Percentiles rank a stretch among this genome's conserved stretches.
phyloP scores from a whole-genome alignment of 2,113 vertebrate genomes.

The Dicaeum eximium region DNA sequence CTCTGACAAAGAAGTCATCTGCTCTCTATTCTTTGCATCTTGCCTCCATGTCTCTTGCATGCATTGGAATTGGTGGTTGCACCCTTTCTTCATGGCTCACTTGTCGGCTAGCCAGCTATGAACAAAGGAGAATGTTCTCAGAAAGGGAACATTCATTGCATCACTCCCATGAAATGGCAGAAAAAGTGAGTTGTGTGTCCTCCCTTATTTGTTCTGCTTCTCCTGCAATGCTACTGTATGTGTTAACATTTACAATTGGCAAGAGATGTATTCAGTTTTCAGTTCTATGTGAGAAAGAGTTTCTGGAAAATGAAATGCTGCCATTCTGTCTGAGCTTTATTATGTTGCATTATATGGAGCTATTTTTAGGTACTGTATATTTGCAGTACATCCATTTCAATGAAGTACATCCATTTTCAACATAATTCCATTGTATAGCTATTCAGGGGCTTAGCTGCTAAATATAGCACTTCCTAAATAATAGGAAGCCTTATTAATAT shows the following conservation, averaged over 20 bases:
- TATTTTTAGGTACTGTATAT: constrained; percentile 38
- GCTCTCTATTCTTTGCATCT: constrained; percentile 85
- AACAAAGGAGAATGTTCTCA: constrained; percentile 98
- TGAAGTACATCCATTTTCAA: constrained; percentile 58
- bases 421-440: constrained; percentile 53
- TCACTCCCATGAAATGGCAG: constrained; percentile 97
- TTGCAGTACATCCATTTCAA: constrained; percentile 62
- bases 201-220: constrained; percentile 7
- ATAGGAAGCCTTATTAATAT: constrained; percentile 63
- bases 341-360: neutral
- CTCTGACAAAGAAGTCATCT: constrained; percentile 85
- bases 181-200: constrained; percentile 83
- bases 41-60: constrained; percentile 92
- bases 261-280: neutral
- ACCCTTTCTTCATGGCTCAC: constrained; percentile 97
- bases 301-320: constrained; percentile 30
- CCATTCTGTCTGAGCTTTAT: constrained; percentile 24
- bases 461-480: constrained; percentile 67
- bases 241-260: neutral
- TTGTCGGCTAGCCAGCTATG: constrained; percentile 94
- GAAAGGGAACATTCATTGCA: constrained; percentile 97
- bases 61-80: constrained; percentile 92
- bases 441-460: constrained; percentile 50
- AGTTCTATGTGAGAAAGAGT: neutral
- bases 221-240: neutral